Evolutionary conservation across 2,888 invertebrate genomes (phyloP), one percentile per base, ranked within the genome.

Genomic region (Omphaloscelis lunosa): DNA sequence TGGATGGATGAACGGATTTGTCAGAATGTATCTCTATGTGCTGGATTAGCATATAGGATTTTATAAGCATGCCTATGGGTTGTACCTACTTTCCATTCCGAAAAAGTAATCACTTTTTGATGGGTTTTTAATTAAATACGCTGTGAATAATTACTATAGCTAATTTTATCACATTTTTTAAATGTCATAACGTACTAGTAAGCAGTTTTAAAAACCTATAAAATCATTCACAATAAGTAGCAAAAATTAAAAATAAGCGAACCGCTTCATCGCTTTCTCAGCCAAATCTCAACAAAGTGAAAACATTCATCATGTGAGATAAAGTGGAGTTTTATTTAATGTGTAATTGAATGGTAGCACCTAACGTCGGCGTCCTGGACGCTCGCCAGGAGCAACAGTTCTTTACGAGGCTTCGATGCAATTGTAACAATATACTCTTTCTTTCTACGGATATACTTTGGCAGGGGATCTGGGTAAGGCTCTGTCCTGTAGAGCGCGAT

Each of bases 371-470:
- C 61, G 72, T 27, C 51, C 91, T 91, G 91, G 91, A 87, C 74
- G 66, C 59, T 27, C 41, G 91, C 91, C 91, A 91, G 88, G 86
- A 87, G 91, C 91, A 91, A 91, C 91, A 91, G 91, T 88, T 91
- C 83, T 86, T 82, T 88, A 88, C 79, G 83, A 83, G 84, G 65
- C 82, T 76, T 80, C 86, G 82, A 82, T 88, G 88, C 87, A 88
- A 85, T 86, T 76, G 85, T 87, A 76, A 85, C 79, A 85, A 86
- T 84, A 79, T 80, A 82, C 80, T 89, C 67, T 77, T 81, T 76
- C 82, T 83, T 86, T 86, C 82, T 70, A 61, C 78, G 53, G 71
- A 72, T 79, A 75, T 80, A 77, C 85, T 88, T 90, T 90, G 90
- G 90, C 90, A 84, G 72, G 56, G 41, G 61, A 77, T 77, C n/a